Base-by-base conservation (phyloP, 2,888 invertebrate genomes). In the Agrotis puta region DNA sequence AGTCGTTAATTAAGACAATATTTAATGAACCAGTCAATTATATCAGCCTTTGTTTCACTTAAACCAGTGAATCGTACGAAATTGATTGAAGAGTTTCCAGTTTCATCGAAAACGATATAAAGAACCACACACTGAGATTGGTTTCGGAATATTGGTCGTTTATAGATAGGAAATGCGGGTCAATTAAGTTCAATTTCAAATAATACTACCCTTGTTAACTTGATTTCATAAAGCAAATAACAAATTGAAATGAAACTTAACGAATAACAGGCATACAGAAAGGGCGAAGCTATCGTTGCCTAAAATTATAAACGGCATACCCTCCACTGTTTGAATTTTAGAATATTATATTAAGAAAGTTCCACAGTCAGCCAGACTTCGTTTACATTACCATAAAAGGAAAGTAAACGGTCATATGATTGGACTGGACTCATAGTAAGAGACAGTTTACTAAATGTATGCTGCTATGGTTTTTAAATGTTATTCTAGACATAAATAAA, bases 331-430 rank as follows among this genome's bases (percentile, higher is more conserved):
- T 91, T 91, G 89, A 91, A 87, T 92, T 90, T 87, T 79, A 78
- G 85, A 89, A 88, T 90, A 90, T 90, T 89, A 91, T 90, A 92
- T 92, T 91, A 91, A 89, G 88, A 90, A 92, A 92, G 90, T 92
- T 92, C 79, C 73, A 72, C 82, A 79, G 81, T 77, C 78, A 73
- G 64, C 63, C 70, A 69, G 75, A 80, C 76, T 85, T 86, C 81
- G 80, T 88, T 91, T 86, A 87, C 88, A 91, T 92, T 92, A 90
- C 82, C 91, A 90, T 92, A 88, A 89, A 90, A 88, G 85, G 85
- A 88, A 92, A 92, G 89, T 91, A 89, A 83, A 85, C 85, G 86
- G 88, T 88, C 88, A 84, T 73, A 87, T 88, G 77, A 90, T 89
- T 85, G 81, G 84, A 85, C 76, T 73, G 63, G 70, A 74, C 54